Evolutionary conservation across 2,113 vertebrate species (phyloP).

Genomic region (Eurypyga helias): DNA sequence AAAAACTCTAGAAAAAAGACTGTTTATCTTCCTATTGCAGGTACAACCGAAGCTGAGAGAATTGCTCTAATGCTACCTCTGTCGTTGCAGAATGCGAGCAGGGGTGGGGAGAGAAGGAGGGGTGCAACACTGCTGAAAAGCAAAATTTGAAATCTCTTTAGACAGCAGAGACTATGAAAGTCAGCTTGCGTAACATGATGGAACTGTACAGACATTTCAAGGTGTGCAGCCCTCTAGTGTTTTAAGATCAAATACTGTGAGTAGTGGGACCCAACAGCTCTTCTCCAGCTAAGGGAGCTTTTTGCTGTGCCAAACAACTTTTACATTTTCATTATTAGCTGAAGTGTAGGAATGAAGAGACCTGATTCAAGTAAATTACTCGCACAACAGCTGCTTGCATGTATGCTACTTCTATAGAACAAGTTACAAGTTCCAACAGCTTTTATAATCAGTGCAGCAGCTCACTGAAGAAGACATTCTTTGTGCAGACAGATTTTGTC

Average conservation of each 20-base stretch:
- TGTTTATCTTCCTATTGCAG: background rate
- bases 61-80: background rate
- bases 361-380: constrained; percentile 44
- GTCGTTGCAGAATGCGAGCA: background rate
- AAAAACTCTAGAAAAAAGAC: constrained; percentile 8
- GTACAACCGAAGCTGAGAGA: background rate
- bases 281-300: background rate
- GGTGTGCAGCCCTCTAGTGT: constrained; percentile 64
- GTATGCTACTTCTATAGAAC: background rate
- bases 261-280: constrained; percentile 45
- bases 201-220: constrained; percentile 53
- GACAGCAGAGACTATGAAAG: constrained; percentile 44
- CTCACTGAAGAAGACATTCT: background rate
- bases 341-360: background rate
- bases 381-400: background rate
- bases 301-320: constrained; percentile 20
- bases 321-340: constrained; percentile 17
- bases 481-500: background rate
- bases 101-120: background rate
- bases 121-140: background rate
- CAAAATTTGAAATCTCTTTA: constrained; percentile 59
- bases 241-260: constrained; percentile 56
- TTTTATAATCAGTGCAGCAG: constrained; percentile 1
- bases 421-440: background rate
- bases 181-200: constrained; percentile 46